Conservation (phyloP, 2,888 invertebrate genomes). For the Heliconius erato region DNA sequence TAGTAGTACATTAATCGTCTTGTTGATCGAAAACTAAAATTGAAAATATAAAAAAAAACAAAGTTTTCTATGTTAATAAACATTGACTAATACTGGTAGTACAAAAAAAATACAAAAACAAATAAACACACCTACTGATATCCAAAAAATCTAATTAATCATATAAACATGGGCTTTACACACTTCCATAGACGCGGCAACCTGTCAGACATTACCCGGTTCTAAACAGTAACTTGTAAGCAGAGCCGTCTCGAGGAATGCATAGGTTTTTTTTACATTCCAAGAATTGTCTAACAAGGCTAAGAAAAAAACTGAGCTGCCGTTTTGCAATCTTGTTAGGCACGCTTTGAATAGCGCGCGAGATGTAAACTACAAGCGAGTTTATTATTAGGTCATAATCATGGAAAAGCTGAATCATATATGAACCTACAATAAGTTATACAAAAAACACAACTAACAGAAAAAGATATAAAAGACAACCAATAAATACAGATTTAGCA, state of each 20-base stretch:
- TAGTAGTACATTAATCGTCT: too few relatives aligned
- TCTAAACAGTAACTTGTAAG: constrained; percentile 8
- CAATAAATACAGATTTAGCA: not conserved
- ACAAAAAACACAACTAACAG: not conserved
- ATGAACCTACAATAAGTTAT: too few relatives aligned
- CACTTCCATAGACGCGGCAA: not conserved
- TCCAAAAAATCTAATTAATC: not conserved
- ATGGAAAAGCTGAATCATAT: not conserved
- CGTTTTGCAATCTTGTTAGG: constrained; percentile 22
- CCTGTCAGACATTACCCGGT: constrained; percentile 2
- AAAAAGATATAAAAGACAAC: not conserved
- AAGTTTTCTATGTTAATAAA: too few relatives aligned
- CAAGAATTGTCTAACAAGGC: constrained; percentile 39
- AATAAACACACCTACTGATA: not conserved
- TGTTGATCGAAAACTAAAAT: too few relatives aligned
- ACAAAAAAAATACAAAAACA: not conserved
- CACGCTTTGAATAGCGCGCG: not conserved
- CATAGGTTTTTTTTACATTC: constrained; percentile 24
- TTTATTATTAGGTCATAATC: not conserved
- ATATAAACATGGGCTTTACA: not conserved
- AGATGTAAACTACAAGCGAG: constrained; percentile 13
- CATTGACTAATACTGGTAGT: not conserved
- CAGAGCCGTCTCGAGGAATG: constrained; percentile 22
- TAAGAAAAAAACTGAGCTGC: constrained; percentile 26
- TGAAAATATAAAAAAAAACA: too few relatives aligned